Evolutionary conservation across 2,113 vertebrate species (phyloP), one percentile per base, ranked within the genome.

Genomic region (Melanostigma gelatinosum): DNA sequence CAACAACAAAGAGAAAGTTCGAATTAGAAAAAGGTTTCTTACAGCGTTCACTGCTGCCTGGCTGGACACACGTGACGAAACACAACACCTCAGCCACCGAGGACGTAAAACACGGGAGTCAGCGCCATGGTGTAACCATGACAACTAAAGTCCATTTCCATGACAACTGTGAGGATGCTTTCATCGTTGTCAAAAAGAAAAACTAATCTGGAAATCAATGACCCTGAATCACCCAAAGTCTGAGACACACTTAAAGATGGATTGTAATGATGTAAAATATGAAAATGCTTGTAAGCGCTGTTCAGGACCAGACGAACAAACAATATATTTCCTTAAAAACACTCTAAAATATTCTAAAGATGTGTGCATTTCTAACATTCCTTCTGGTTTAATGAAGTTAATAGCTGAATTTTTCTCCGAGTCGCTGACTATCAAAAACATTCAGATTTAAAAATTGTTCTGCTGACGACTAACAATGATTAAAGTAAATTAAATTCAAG

Each of bases 41-140:
- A 79, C 68, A 84, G 60, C 20, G 32, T 60, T 87, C 82, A 85
- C 72, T 74, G 75, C 70, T 91, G 84, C 52, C 84, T 64, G 70
- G 65, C 32, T 29, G 54, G 69, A 89, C 74, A 86, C 73, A 78
- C 86, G 79, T 40, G 15, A 50, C 10, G 24, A 66, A 85, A 88
- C 77, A 81, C 77, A 90, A 89, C 85, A 86, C 34, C 70, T 75
- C 75, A 80, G 86, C 71, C 77, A 86, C 90, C 88, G 87, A 92
- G 82, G 86, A 94, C 89, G 91, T 84, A 80, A 81, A 88, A 91
- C 52, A 87, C 61, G 93, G 60, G 70, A 89, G 82, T 92, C 87
- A 88, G 85, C 9, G 0, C 83, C 60, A 68, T 7, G 1, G 29
- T 62, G 88, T 90, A 82, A 77, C 83, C 82, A 90, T 88, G 88